These are phyloP conservation scores for Rhagologus leucostigma DNA, from an alignment of 2,113 vertebrate species.

Conservation along the genomic window DNA sequence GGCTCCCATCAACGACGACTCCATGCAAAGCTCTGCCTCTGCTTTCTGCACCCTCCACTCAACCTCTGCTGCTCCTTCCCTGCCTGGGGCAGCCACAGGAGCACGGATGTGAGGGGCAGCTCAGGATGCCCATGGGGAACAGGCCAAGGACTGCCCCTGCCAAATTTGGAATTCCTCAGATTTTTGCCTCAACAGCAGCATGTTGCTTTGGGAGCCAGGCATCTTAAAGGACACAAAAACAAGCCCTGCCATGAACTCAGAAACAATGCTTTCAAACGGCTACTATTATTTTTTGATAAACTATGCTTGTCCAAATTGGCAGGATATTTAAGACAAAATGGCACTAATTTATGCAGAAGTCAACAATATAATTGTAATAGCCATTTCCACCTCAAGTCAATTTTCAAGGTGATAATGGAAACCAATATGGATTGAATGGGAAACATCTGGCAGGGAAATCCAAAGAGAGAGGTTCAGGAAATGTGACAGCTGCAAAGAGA, in stretches of 20 bases:
- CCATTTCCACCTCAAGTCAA: slow-evolving; percentile 42
- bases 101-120: not conserved
- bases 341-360: slow-evolving; percentile 29
- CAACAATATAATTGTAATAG: slow-evolving; percentile 37
- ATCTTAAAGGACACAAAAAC: not conserved
- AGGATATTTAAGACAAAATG: slow-evolving; percentile 17
- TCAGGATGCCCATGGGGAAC: not conserved
- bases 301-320: not conserved
- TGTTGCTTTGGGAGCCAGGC: not conserved
- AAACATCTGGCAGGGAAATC: slow-evolving; percentile 40
- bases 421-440: not conserved
- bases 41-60: not conserved
- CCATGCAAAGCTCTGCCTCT: not conserved
- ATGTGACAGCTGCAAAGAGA: not conserved
- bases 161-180: not conserved
- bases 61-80: not conserved
- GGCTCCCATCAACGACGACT: accelerated
- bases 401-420: slow-evolving; percentile 49
- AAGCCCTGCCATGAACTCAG: not conserved
- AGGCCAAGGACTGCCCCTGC: not conserved
- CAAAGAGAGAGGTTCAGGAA: not conserved
- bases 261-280: not conserved
- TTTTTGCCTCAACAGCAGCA: not conserved
- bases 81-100: not conserved
- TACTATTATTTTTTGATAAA: not conserved